Evolutionary conservation across 2,113 vertebrate species (phyloP).

Genomic region (Oceanodroma tethys): DNA sequence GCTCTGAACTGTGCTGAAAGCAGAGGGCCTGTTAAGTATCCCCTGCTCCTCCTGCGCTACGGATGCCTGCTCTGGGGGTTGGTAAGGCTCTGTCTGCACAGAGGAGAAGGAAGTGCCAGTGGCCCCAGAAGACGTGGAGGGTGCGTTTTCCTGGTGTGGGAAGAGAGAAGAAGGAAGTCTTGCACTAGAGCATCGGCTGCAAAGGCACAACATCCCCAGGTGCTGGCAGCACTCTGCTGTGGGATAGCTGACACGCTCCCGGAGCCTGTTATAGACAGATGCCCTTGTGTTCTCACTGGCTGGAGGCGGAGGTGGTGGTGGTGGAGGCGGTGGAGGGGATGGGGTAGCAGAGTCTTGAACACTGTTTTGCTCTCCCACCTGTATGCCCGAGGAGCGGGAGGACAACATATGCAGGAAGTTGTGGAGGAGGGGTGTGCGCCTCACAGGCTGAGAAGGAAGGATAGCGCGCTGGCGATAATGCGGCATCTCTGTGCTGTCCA

Average conservation of each 20-base stretch:
- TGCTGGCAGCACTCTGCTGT: slow-evolving; percentile 91
- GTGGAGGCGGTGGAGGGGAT: slow-evolving; percentile 80
- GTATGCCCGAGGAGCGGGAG: slow-evolving; percentile 89
- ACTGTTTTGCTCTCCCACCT: slow-evolving; percentile 84
- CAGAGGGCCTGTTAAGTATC: slow-evolving; percentile 85
- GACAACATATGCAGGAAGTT: slow-evolving; percentile 99
- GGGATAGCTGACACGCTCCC: slow-evolving; percentile 84
- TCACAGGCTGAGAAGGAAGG: slow-evolving; percentile 92
- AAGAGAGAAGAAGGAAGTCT: slow-evolving; percentile 82
- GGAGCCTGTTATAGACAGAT: slow-evolving; percentile 84
- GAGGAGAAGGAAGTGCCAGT: slow-evolving; percentile 90
- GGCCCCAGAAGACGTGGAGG: slow-evolving; percentile 76
- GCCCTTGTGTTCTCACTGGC: slow-evolving; percentile 80
- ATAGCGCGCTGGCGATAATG: slow-evolving; percentile 95
- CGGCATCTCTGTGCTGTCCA: slow-evolving; percentile 94
- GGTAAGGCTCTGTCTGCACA: slow-evolving; percentile 88
- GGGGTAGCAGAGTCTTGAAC: slow-evolving; percentile 80
- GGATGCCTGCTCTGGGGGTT: slow-evolving; percentile 81
- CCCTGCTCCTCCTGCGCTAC: slow-evolving; percentile 82
- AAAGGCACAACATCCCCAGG: slow-evolving; percentile 94
- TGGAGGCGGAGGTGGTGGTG: slow-evolving; percentile 77
- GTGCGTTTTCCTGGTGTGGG: slow-evolving; percentile 76
- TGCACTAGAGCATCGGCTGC: slow-evolving; percentile 87
- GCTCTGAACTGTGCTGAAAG: slow-evolving; percentile 96
- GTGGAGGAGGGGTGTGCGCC: slow-evolving; percentile 96